Evolutionary conservation across 2,113 vertebrate genomes (phyloP).

Genomic region (Calidris pugnax): DNA sequence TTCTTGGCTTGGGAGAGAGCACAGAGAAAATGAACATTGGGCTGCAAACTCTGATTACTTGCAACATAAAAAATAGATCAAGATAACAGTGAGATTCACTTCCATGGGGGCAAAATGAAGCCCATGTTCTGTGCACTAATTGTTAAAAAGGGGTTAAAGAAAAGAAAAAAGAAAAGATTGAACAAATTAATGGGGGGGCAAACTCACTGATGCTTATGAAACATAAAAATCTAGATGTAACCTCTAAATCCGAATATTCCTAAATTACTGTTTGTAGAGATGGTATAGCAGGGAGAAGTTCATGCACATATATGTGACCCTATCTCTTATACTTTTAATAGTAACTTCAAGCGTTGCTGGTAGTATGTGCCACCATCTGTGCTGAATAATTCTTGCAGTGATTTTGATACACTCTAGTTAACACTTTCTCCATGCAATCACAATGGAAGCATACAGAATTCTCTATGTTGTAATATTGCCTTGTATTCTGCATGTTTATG

Average conservation of each 20-base stretch:
- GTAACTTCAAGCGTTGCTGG: neutral
- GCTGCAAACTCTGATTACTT: neutral
- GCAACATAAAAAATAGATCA: neutral
- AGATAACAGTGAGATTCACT: neutral
- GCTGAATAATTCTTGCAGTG: neutral
- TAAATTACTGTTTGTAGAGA: neutral
- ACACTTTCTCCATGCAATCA: neutral
- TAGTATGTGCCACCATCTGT: neutral
- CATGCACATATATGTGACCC: rapidly evolving
- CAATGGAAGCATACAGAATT: neutral
- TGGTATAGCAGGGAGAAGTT: neutral
- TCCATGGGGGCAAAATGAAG: neutral
- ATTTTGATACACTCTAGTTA: neutral
- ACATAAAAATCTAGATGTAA: neutral
- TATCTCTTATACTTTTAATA: neutral
- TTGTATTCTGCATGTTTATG: neutral
- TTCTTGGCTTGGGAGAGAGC: neutral
- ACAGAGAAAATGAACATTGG: neutral
- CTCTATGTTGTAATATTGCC: neutral
- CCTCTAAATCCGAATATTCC: neutral
- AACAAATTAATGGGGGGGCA: neutral
- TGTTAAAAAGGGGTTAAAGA: neutral
- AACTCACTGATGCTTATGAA: neutral
- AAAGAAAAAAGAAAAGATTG: neutral
- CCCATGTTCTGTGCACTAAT: neutral